phyloP scores from a whole-genome alignment of 2,113 vertebrate genomes.

The Neomonachus schauinslandi region DNA sequence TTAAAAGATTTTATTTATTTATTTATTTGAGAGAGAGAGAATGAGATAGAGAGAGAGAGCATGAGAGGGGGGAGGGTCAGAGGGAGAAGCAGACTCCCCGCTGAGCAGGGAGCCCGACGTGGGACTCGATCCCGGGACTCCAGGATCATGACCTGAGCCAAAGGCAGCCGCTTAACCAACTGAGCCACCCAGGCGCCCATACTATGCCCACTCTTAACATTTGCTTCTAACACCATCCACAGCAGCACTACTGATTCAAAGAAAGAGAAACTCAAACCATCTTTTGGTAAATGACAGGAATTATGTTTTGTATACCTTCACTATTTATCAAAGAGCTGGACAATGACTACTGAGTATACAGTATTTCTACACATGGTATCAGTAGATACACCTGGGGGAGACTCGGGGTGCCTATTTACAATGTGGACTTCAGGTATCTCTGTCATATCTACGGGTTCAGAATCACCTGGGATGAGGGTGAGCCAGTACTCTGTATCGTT shows the following conservation, averaged over 20 bases:
- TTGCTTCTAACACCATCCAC: neutral
- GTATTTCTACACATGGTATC: neutral
- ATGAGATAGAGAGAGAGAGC: too few species aligned
- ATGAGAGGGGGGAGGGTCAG: too few species aligned
- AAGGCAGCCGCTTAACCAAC: too few species aligned
- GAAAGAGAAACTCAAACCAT: neutral
- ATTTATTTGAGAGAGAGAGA: too few species aligned
- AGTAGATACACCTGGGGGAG: neutral
- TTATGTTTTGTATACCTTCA: neutral
- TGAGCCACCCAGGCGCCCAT: neutral
- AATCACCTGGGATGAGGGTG: neutral
- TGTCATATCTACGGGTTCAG: neutral
- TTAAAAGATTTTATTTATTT: too few species aligned
- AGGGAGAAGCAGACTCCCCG: too few species aligned
- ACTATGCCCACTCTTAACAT: neutral
- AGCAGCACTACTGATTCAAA: neutral
- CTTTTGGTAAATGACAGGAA: neutral
- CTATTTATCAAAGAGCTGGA: slow-evolving; percentile 6
- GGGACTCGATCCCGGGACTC: too few species aligned
- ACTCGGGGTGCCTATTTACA: neutral
- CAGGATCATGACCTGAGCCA: too few species aligned
- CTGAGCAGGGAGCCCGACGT: too few species aligned
- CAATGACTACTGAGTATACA: neutral
- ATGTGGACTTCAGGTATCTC: neutral
- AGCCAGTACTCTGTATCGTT: neutral